Evolutionary conservation across 2,797 vertebrate genomes (phyloP), one percentile per base, ranked within the genome.

Genomic region (Vespertilio murinus): DNA sequence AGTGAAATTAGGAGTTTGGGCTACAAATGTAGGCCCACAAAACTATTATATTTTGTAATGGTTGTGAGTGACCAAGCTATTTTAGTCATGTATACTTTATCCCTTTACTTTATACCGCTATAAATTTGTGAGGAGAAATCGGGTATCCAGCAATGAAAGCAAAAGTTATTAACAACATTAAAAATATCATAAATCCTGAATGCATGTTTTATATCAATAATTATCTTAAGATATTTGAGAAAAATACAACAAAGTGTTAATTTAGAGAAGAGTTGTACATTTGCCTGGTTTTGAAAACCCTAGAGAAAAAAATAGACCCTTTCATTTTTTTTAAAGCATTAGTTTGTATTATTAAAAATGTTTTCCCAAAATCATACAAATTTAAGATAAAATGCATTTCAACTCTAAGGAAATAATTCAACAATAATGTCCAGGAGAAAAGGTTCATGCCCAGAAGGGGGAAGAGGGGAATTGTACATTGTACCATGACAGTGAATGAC

Each of bases 231-330:
- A 83, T 73, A 87, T 17, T 75, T 90, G 11, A 77, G 52, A 45
- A 80, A 96, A 92, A n/a, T 35, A 73, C 5, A 74, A 49, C 8
- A 59, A 20, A 79, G 9, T 87, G 88, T 89, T 85, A 95, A 93
- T 65, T 92, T 82, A 91, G 90, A 88, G 28, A 89, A 93, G 78
- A 49, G 23, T 6, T 85, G 40, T 22, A 65, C 8, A 40, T 40
- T 73, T 85, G 64, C 10, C 79, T 88, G 30, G 3, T 73, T 77
- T 45, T 74, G 18, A 9, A 70, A 35, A 74, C 5, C 47, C 61
- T 14, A 35, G 18, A 83, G 30, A 0, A 28, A 88, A 94, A 11
- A 90, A 82, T 1, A n/a, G 35, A 75, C 0, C n/a, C 73, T 17
- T 54, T 91, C 5, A 74, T 0, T 25, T 64, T 40, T 42, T 64